phyloP scores from a whole-genome alignment of 2,888 invertebrate genomes.

The Holacanthella duospinosa region DNA sequence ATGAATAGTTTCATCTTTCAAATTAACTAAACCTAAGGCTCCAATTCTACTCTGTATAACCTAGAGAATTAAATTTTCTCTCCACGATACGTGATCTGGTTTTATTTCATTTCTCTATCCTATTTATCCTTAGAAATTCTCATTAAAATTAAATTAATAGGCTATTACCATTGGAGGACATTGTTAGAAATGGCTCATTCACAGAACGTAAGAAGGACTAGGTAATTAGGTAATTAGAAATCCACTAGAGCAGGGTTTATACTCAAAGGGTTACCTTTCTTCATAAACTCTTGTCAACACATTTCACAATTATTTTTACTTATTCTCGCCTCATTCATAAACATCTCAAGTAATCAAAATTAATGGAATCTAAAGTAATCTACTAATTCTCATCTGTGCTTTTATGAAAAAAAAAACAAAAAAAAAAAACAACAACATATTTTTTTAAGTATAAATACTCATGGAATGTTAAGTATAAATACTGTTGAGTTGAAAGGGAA shows the following conservation, averaged over 20 bases:
- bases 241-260: no score
- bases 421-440: background rate
- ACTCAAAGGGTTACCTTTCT: background rate
- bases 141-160: constrained; percentile 4
- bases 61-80: no score
- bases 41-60: background rate
- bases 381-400: background rate
- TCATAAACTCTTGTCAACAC: background rate
- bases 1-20: background rate
- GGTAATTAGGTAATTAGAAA: background rate
- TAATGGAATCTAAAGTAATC: background rate
- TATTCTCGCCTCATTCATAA: background rate
- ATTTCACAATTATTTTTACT: no score
- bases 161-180: background rate
- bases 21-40: background rate
- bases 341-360: background rate
- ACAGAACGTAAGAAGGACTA: background rate
- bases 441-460: no score
- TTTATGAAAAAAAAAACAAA: background rate
- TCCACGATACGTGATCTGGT: no score
- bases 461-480: no score
- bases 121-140: background rate
- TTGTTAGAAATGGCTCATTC: background rate
- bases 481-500: no score
- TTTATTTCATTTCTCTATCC: background rate